Evolutionary conservation across 2,113 vertebrate genomes (phyloP).

Genomic region (Hydropotes inermis): DNA sequence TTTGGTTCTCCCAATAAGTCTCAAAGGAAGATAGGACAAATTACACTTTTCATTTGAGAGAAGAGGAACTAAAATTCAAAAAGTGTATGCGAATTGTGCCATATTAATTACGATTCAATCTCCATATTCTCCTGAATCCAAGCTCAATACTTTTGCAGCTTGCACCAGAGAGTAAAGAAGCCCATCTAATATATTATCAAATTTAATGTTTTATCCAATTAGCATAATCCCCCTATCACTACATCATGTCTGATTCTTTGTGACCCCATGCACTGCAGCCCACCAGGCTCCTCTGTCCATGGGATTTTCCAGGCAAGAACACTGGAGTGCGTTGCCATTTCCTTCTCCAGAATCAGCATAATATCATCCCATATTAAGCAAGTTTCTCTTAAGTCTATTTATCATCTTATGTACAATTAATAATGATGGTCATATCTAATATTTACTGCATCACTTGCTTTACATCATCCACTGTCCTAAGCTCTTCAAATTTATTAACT

Average conservation of each 20-base stretch:
- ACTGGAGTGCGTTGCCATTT: neutral
- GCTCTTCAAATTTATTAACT: neutral
- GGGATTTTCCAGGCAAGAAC: neutral
- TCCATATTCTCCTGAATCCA: neutral
- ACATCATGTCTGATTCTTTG: fast-evolving
- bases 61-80: neutral
- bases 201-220: neutral
- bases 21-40: neutral
- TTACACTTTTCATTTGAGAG: neutral
- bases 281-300: neutral
- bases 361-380: neutral
- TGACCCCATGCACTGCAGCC: neutral
- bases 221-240: neutral
- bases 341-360: neutral
- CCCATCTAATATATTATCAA: neutral
- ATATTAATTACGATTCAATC: neutral
- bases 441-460: neutral
- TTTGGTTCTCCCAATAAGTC: neutral
- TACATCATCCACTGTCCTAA: neutral
- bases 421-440: neutral
- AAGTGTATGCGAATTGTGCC: neutral
- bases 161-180: neutral
- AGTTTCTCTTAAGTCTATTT: neutral
- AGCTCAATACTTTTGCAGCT: neutral
- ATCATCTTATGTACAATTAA: neutral